Percentiles rank a stretch among this genome's conserved stretches.
phyloP scores from a whole-genome alignment of 1,140 invertebrate genomes.

The Dryas iulia region DNA sequence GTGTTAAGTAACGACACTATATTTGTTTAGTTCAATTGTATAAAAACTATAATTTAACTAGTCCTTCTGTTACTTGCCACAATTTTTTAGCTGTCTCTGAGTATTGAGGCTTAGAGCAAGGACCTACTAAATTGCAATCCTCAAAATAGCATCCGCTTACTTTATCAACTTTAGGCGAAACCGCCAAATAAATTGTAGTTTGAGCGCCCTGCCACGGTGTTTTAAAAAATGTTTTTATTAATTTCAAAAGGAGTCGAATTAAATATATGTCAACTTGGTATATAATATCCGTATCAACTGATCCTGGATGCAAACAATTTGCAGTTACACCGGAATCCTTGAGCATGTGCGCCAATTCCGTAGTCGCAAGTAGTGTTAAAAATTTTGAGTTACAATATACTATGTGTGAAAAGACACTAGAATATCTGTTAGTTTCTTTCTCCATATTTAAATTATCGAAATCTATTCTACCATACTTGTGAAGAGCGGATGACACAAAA shows the following conservation, averaged over 20 bases:
- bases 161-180: slow-evolving; percentile 77
- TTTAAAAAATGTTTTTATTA: slow-evolving; percentile 37
- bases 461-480: slow-evolving; percentile 85
- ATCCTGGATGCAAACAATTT: slow-evolving; percentile 91
- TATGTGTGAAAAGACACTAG: background rate
- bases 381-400: slow-evolving; percentile 85
- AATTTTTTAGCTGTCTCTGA: slow-evolving; percentile 56
- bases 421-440: slow-evolving; percentile 31
- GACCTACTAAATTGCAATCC: slow-evolving; percentile 73
- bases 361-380: slow-evolving; percentile 90
- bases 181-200: slow-evolving; percentile 81
- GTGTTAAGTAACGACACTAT: too few relatives aligned
- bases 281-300: slow-evolving; percentile 41
- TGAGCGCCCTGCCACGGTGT: slow-evolving; percentile 80
- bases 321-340: slow-evolving; percentile 87
- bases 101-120: slow-evolving; percentile 50
- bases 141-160: slow-evolving; percentile 82
- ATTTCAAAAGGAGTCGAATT: slow-evolving; percentile 26
- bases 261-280: slow-evolving; percentile 25
- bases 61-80: slow-evolving; percentile 69
- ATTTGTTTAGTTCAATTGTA: too few relatives aligned
- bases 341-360: slow-evolving; percentile 87
- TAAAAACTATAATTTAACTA: slow-evolving; percentile 45
- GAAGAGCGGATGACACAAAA: slow-evolving; percentile 89
- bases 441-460: slow-evolving; percentile 82